These are phyloP conservation scores for Monochamus saltuarius DNA, from an alignment of 1,140 invertebrate genomes.

Conservation along the genomic window DNA sequence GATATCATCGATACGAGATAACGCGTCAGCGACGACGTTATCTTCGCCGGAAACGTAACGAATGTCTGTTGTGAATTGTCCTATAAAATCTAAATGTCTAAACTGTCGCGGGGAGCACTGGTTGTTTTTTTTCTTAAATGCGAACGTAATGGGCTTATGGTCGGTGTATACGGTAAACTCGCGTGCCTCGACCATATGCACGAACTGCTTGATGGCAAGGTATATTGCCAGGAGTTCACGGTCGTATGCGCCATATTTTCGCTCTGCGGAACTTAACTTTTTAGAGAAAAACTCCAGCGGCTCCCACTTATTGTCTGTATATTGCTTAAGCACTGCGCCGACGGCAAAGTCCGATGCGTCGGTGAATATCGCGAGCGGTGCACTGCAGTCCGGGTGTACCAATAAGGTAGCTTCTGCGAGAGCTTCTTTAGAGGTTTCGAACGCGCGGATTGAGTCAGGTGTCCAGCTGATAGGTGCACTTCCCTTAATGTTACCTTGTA, in stretches of 20 bases:
- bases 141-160: slow-evolving; percentile 14
- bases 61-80: slow-evolving; percentile 49
- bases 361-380: slow-evolving; percentile 24
- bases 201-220: slow-evolving; percentile 10
- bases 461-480: slow-evolving; percentile 43
- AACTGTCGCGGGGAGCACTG: slow-evolving; percentile 34
- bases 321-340: slow-evolving; percentile 43
- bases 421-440: slow-evolving; percentile 49
- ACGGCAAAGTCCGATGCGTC: slow-evolving; percentile 43
- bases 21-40: slow-evolving; percentile 43
- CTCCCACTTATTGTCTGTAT: slow-evolving; percentile 32
- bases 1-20: slow-evolving; percentile 36
- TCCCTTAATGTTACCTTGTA: slow-evolving; percentile 15
- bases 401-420: slow-evolving; percentile 40
- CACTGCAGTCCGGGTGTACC: slow-evolving; percentile 31
- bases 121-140: slow-evolving; percentile 34
- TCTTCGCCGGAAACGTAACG: slow-evolving; percentile 43
- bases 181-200: slow-evolving; percentile 38
- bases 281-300: slow-evolving; percentile 52
- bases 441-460: slow-evolving; percentile 38
- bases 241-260: slow-evolving; percentile 47
- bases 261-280: slow-evolving; percentile 41
- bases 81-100: slow-evolving; percentile 46
- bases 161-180: slow-evolving; percentile 37
- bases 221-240: slow-evolving; percentile 39